Evolutionary conservation across 2,888 invertebrate genomes (phyloP).

Genomic region (Salticus scenicus): DNA sequence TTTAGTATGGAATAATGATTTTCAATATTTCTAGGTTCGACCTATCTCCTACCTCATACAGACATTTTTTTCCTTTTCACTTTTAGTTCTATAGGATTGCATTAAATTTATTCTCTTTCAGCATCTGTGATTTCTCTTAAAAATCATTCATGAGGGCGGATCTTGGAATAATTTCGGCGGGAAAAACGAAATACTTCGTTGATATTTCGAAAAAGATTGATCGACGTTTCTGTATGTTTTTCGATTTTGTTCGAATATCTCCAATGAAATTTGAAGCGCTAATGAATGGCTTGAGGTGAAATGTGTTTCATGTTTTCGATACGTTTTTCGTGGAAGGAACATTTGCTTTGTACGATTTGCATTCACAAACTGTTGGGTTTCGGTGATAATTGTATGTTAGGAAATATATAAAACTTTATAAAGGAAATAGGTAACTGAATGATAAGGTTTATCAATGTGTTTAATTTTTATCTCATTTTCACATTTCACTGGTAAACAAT

Average conservation of each 20-base stretch:
- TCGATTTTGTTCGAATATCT: not conserved
- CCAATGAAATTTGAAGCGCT: not conserved
- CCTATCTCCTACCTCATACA: not conserved
- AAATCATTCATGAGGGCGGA: not conserved
- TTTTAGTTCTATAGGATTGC: not conserved
- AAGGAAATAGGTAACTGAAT: not conserved
- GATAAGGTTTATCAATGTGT: not conserved
- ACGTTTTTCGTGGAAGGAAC: too few relatives aligned
- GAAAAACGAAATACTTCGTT: too few relatives aligned
- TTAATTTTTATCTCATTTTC: too few relatives aligned
- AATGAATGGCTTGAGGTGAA: constrained; percentile 9
- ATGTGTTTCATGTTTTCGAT: not conserved
- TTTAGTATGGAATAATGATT: not conserved
- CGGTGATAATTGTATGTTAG: not conserved
- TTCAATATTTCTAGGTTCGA: not conserved
- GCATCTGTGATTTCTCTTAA: constrained; percentile 15
- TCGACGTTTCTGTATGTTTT: not conserved
- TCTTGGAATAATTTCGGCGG: not conserved
- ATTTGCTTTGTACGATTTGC: too few relatives aligned
- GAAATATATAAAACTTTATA: not conserved
- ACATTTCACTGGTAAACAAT: too few relatives aligned
- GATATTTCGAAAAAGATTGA: not conserved
- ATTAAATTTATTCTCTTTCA: not conserved
- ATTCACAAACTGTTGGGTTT: not conserved
- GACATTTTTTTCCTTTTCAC: not conserved